Base-by-base conservation (phyloP, 1,140 invertebrate species). In the Neomicropteryx cornuta region DNA sequence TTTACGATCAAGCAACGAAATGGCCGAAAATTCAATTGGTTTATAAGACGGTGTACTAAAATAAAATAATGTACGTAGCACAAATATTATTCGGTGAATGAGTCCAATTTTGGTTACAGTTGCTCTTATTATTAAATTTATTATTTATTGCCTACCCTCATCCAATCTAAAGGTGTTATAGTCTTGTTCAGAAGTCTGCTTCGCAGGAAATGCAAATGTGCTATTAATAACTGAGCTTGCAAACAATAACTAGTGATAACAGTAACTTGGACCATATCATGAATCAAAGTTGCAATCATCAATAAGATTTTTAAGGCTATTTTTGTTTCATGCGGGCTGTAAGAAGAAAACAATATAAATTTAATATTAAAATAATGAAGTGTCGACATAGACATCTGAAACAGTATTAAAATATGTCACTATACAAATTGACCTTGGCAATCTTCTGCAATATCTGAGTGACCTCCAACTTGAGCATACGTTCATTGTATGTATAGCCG, bases 211-310 rank as follows among this genome's bases (percentile, higher is more conserved):
- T 75, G 69, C 6, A 85, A 60, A 55, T 85, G 80, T 2, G 77
- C 76, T 34, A 77, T 74, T 28, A 87, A 52, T 36, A 86, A 60
- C 57, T 84, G 80, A n/a, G 79, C 80, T 62, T 86, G 81, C 8
- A 87, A 66, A 45, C 81, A 85, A 46, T 85, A 87, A 59, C 79
- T 84, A 2, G 79, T 80, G 38, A 86, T 76, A 36, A 86, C 73
- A 8, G 81, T 82, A 3, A 80, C 78, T 55, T 86, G 81, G 18
- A 85, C 74, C 58, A 85, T 70, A 55, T 87, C 81, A 45, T 86
- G 83, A 56, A 77, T 77, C 28, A 84, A 53, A 18, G 81, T 82
- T 36, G 77, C 80, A 14, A 77, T 47, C 22, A 81, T 69, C 18
- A 86, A 52, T 18, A 79, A 47, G 22, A 78, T 57, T 51, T 81